Conservation (phyloP, 2,888 invertebrate genomes). For the Pristionchus japonicus region DNA sequence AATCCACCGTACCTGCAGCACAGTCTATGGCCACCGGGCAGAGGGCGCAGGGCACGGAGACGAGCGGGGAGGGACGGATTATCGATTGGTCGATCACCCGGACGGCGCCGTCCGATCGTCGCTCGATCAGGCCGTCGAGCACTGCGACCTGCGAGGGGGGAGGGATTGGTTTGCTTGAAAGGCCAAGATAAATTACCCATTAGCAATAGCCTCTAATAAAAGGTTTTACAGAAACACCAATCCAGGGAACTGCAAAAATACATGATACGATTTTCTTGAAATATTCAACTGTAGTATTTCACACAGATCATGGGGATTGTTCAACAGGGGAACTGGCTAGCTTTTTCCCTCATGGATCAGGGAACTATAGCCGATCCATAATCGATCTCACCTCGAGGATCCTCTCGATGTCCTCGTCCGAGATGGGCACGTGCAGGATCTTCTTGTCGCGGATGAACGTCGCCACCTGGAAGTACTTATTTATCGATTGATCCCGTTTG, state of each 20-base stretch:
- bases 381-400: conserved; percentile 59
- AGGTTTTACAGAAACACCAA: too few species aligned
- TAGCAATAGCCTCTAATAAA: too few species aligned
- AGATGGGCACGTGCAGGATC: conserved; percentile 60
- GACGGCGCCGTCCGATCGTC: conserved; percentile 61
- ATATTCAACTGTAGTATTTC: too few species aligned
- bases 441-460: conserved; percentile 61
- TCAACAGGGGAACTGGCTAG: too few species aligned
- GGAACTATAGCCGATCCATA: too few species aligned
- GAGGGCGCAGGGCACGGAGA: conserved; percentile 46
- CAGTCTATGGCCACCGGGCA: conserved; percentile 46
- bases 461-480: conserved; percentile 61
- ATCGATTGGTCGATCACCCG: conserved; percentile 40
- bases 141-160: conserved; percentile 58
- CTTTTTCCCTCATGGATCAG: too few species aligned
- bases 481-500: too few species aligned
- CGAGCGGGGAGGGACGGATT: conserved; percentile 39
- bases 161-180: too few species aligned
- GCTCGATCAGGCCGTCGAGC: conserved; percentile 70
- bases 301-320: too few species aligned
- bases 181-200: too few species aligned
- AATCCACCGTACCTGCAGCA: conserved; percentile 30
- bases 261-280: too few species aligned
- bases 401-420: conserved; percentile 58
- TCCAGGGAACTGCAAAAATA: too few species aligned